Conservation (phyloP, 1,140 invertebrate genomes). For the Holotrichia oblita region DNA sequence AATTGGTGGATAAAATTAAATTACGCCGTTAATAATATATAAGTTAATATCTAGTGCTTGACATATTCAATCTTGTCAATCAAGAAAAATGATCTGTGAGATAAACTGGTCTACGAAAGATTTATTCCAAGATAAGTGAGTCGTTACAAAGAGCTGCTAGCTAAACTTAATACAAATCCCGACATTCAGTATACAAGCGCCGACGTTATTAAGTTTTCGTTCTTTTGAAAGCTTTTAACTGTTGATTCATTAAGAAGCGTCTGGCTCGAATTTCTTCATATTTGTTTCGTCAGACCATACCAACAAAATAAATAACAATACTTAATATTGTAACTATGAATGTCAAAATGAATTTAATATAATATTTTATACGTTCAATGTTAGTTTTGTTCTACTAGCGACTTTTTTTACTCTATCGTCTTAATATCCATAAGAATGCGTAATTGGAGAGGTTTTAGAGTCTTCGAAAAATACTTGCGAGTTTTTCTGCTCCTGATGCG, state of each 20-base stretch:
- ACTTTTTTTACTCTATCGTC: background rate
- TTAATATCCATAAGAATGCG: background rate
- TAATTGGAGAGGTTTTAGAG: slow-evolving; percentile 12
- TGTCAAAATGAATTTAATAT: slow-evolving; percentile 23
- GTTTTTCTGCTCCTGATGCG: background rate
- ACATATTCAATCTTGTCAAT: too few species aligned
- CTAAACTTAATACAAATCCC: background rate
- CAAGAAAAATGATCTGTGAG: too few species aligned
- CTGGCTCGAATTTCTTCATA: background rate
- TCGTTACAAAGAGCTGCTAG: too few species aligned
- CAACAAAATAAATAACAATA: slow-evolving; percentile 3
- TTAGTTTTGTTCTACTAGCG: background rate
- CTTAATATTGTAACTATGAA: background rate
- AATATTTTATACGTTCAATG: background rate
- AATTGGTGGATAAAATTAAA: too few species aligned
- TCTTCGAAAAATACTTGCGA: background rate
- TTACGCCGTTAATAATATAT: too few species aligned
- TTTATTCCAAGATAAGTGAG: too few species aligned
- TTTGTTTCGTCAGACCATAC: background rate
- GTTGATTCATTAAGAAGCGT: background rate
- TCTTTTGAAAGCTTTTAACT: background rate
- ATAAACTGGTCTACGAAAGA: too few species aligned
- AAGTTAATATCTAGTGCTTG: too few species aligned
- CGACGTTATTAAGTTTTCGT: background rate
- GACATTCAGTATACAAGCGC: background rate